Evolutionary conservation across 2,888 invertebrate species (phyloP), one percentile per base, ranked within the genome.

Genomic region (Strigamia transsilvanica): DNA sequence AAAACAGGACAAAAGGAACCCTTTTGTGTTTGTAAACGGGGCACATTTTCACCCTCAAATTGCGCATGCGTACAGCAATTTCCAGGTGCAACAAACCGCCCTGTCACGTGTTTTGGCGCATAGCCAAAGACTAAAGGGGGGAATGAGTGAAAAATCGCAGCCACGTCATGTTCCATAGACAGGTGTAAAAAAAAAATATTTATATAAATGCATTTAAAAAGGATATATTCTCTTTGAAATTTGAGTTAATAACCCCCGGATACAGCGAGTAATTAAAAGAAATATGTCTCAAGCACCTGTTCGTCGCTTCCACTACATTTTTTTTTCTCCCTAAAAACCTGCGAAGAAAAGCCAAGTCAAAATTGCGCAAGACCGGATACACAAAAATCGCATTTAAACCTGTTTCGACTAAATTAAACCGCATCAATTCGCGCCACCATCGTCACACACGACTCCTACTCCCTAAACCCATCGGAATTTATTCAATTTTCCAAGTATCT

Each of bases 71-170:
- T 73, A 32, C 12, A 27, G 5, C 32, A 73, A 73, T 73, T 73
- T 73, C 73, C 73, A 73, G 73, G 73, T 73, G 73, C 73, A 73
- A 73, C 73, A 73, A 73, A 73, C 73, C 27, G 56, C 56, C 73
- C 73, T n/a, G 10, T 73, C 73, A 73, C 73, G 73, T 73, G 73
- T 73, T 73, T 73, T 73, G 73, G 73, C 73, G 7, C 13, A 9
- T 13, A 27, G 73, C 73, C 73, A 73, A 32, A 12, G n/a, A 10
- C 13, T 23, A 27, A 73, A 32, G 73, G 15, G 73, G 73, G 73
- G 32, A 27, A 73, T 15, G 18, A 12, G 32, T 23, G 12, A 27
- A 27, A 73, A 73, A 73, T 73, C 73, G 73, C 73, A 73, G 73
- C 32, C 73, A 73, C 73, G 73, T 73, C 73, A 73, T 23, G 23